Percentiles rank a stretch among this genome's conserved stretches.
Evolutionary conservation across 2,113 vertebrate species (phyloP).

Genomic region (Cyanoramphus novaezelandiae): DNA sequence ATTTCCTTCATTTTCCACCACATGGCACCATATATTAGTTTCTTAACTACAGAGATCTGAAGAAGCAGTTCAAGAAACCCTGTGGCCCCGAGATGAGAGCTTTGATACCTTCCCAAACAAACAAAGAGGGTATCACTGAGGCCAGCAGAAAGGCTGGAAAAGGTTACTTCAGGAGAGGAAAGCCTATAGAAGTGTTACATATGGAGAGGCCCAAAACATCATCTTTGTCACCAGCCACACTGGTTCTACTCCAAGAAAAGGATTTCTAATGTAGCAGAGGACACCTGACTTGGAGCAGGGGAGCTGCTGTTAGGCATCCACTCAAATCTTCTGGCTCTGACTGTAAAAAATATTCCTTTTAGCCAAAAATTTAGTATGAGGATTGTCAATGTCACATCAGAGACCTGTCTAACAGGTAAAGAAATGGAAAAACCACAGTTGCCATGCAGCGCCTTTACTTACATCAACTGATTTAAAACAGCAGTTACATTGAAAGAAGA

Average conservation of each 20-base stretch:
- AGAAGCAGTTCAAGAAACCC: not conserved
- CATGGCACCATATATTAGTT: not conserved
- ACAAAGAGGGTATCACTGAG: not conserved
- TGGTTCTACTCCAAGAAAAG: not conserved
- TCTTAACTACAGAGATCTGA: not conserved
- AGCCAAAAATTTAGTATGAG: not conserved
- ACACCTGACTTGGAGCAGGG: not conserved
- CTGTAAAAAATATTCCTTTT: not conserved
- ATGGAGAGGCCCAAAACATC: not conserved
- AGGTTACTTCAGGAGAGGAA: not conserved
- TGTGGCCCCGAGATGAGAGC: not conserved
- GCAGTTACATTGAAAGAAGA: not conserved
- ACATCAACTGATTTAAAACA: not conserved
- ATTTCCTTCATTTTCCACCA: not conserved
- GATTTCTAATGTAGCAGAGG: not conserved
- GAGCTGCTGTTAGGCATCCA: not conserved
- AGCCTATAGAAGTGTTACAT: not conserved
- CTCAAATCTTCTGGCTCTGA: not conserved
- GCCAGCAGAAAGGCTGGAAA: not conserved
- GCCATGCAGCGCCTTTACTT: not conserved
- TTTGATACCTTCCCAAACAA: not conserved
- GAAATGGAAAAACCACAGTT: not conserved
- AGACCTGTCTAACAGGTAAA: not conserved
- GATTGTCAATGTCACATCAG: not conserved
- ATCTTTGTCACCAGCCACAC: not conserved